Evolutionary conservation across 2,113 vertebrate genomes (phyloP).

Genomic region (Hirundichthys speculiger): DNA sequence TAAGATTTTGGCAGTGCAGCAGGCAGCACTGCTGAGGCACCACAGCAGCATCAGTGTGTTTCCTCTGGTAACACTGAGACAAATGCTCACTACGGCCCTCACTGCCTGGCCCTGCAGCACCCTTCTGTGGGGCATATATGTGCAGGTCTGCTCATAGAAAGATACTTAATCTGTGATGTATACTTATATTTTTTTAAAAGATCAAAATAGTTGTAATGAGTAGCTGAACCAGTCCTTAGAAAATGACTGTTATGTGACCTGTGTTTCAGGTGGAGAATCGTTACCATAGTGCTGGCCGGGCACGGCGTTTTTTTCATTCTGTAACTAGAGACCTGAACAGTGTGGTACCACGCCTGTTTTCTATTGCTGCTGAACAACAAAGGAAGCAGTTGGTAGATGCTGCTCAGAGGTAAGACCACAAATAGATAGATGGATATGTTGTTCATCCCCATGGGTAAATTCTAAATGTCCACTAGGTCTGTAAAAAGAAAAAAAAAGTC

Average conservation of each 20-base stretch:
- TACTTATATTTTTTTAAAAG: no score
- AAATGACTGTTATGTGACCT: not conserved
- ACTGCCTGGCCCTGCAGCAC: constrained; percentile 81
- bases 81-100: constrained; percentile 82
- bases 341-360: constrained; percentile 90
- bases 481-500: no score
- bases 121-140: constrained; percentile 86
- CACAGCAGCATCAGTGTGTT: constrained; percentile 82
- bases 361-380: constrained; percentile 89
- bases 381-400: constrained; percentile 88
- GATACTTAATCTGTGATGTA: no score
- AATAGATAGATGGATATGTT: no score
- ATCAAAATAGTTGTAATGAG: not conserved
- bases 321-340: constrained; percentile 76
- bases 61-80: constrained; percentile 86
- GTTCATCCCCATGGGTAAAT: no score
- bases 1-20: constrained; percentile 84
- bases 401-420: constrained; percentile 84
- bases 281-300: constrained; percentile 87
- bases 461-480: no score
- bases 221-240: not conserved
- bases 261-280: constrained; percentile 80
- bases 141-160: constrained; percentile 70
- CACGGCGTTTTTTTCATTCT: constrained; percentile 88
- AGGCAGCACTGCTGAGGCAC: constrained; percentile 83